These are phyloP conservation scores for Connochaetes taurinus DNA, from an alignment of 2,113 vertebrate genomes.

Conservation along the genomic window DNA sequence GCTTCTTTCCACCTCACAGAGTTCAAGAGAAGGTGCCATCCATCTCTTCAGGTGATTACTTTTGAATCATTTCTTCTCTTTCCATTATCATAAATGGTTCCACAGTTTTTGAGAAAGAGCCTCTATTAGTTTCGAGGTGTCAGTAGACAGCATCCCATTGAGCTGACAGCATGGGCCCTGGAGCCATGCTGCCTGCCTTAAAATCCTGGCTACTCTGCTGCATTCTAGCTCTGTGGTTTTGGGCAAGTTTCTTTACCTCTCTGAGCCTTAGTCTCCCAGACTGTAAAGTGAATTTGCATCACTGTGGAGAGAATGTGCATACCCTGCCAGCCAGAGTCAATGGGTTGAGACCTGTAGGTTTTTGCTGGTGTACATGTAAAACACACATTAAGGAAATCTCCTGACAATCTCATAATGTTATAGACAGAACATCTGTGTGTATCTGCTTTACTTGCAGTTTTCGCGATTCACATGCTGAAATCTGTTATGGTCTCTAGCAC, in stretches of 20 bases:
- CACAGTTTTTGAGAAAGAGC: neutral
- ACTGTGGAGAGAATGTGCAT: accelerated
- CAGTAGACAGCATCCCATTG: neutral
- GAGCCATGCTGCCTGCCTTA: neutral
- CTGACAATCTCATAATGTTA: neutral
- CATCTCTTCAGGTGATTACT: conserved; percentile 25
- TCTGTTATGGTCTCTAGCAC: neutral
- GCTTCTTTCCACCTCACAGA: conserved; percentile 26
- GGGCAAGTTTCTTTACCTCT: neutral
- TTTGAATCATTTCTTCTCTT: conserved; percentile 34
- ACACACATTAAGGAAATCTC: neutral
- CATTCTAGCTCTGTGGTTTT: neutral
- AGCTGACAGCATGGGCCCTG: neutral
- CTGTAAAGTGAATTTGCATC: neutral
- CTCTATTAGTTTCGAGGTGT: neutral
- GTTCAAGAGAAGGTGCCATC: neutral
- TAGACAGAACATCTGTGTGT: neutral
- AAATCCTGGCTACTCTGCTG: neutral
- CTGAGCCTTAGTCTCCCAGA: neutral
- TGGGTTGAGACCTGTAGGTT: neutral
- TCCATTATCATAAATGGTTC: neutral
- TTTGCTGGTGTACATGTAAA: neutral
- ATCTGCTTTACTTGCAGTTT: neutral
- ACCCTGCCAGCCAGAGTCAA: neutral
- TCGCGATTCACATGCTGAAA: neutral